Evolutionary conservation across 2,888 invertebrate species (phyloP).

Genomic region (Acholoe squamosa): DNA sequence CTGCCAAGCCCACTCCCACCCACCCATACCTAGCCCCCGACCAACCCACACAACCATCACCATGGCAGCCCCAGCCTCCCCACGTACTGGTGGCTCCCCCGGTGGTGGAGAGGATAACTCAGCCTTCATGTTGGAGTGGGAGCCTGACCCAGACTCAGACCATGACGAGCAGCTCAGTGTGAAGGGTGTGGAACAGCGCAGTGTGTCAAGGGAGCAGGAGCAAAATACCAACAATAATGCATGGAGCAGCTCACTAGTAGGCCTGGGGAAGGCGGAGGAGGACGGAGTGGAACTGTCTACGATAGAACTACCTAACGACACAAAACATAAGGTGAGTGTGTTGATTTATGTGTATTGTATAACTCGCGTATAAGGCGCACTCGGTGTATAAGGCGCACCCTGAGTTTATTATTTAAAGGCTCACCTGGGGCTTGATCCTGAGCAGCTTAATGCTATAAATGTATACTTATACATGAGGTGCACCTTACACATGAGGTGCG

Average conservation of each 20-base stretch:
- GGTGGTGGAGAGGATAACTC: not conserved
- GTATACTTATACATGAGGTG: too few species aligned
- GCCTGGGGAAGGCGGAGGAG: not conserved
- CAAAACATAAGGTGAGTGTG: too few species aligned
- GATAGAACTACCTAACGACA: not conserved
- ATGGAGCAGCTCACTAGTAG: not conserved
- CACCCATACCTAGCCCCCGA: too few species aligned
- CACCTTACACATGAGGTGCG: too few species aligned
- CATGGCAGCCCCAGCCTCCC: too few species aligned
- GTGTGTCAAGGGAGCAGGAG: too few species aligned
- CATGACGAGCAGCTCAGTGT: not conserved
- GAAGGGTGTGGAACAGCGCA: not conserved
- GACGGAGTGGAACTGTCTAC: not conserved
- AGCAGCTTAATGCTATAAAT: too few species aligned
- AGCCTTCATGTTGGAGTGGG: conserved; percentile 1
- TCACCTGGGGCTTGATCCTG: too few species aligned
- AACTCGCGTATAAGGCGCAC: not conserved
- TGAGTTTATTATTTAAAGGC: too few species aligned
- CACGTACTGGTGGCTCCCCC: not conserved
- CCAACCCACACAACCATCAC: too few species aligned
- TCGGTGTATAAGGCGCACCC: not conserved
- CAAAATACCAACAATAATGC: conserved; percentile 39
- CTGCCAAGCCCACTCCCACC: too few species aligned
- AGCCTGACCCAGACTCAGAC: not conserved
- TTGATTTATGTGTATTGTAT: too few species aligned